Evolutionary conservation across 2,888 invertebrate genomes (phyloP), one percentile per base, ranked within the genome.

Genomic region (Drosophila melanosoma): DNA sequence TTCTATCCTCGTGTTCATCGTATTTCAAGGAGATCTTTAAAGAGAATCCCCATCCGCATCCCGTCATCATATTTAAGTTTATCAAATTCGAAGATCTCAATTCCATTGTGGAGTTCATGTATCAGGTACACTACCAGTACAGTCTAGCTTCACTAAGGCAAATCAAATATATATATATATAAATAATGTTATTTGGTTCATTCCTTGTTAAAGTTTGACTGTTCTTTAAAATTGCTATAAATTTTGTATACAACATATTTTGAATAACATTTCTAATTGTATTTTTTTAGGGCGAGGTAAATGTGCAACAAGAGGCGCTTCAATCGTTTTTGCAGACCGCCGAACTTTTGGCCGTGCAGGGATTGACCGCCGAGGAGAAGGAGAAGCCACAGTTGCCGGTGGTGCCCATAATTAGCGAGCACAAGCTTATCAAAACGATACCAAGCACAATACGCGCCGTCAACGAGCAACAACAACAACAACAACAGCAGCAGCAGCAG

Each of bases 1-100:
- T 97, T 60, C 94, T 97, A 29, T 97, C 97, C 0, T 97, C 97
- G 8, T 97, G 97, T 91, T 97, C 97, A 89, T 95, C 95, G 81
- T 97, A 97, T 91, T 97, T 97, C 91, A 95, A 94, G 80, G 95
- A 95, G 89, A 95, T 95, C 82, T 95, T 95, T 76, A 94, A 96
- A 94, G 96, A 96, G 92, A 96, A 96, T 92, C 96, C 96, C 51
- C 96, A 96, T 90, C 96, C 96, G 79, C 96, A 97, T 93, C 96
- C 96, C 75, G 96, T 97, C 65, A 96, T 97, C 81, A 96, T 97
- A 93, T 96, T 97, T 92, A 95, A 96, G 89, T 96, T 96, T 91
- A 96, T 96, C 73, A 96, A 95, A 91, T 96, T 95, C 86, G 96
- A 96, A 81, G 97, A 97, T 93, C 94, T 97, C 83, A 95, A 95